Conservation (phyloP, 2,797 vertebrate species). For the Sarcophilus harrisii region DNA sequence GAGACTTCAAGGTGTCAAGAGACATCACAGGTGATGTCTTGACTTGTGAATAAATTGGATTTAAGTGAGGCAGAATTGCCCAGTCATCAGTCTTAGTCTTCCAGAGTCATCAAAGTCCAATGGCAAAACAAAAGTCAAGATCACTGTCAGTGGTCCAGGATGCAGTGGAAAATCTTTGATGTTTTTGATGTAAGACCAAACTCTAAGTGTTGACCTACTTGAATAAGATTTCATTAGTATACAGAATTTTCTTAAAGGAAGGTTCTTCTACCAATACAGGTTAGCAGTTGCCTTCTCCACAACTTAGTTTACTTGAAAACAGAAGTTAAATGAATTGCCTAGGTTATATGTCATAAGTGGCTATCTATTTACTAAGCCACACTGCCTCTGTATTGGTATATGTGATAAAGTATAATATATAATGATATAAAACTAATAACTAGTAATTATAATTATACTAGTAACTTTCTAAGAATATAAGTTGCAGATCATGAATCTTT, state of each 20-base stretch:
- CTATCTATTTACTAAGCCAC: background rate
- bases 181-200: background rate
- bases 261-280: background rate
- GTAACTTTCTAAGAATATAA: background rate
- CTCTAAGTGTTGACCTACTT: background rate
- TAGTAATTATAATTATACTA: background rate
- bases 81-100: background rate
- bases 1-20: too few species aligned
- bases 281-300: background rate
- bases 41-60: background rate
- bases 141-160: background rate
- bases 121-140: background rate
- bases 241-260: background rate
- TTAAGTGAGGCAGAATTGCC: background rate
- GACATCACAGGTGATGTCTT: background rate
- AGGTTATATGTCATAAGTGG: background rate
- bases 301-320: background rate
- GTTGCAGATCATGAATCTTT: background rate
- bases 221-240: background rate
- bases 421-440: too few species aligned
- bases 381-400: background rate
- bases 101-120: background rate
- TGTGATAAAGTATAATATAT: background rate
- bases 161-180: background rate
- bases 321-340: background rate